Percentiles rank a stretch among this genome's conserved stretches.
These are phyloP conservation scores for Lasioglossum calceatum DNA, from an alignment of 2,888 invertebrate species.

Conservation along the genomic window DNA sequence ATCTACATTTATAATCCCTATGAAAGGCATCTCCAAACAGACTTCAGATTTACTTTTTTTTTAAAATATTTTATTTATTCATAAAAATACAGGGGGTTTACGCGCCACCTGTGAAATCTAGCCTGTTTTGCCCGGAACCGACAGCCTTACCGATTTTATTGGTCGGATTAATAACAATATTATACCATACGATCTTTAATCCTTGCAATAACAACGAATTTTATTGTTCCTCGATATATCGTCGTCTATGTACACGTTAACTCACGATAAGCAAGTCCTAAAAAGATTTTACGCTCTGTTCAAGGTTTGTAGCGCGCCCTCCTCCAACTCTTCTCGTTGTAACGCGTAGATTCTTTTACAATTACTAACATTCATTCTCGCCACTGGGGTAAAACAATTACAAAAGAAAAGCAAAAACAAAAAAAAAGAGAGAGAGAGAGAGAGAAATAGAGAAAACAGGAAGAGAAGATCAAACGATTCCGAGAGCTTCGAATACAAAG, in stretches of 20 bases:
- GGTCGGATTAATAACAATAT: constrained; percentile 60
- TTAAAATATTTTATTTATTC: constrained; percentile 85
- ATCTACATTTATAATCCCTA: constrained; percentile 85
- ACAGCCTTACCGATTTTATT: constrained; percentile 56
- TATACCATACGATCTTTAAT: constrained; percentile 52
- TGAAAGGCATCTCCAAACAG: constrained; percentile 85
- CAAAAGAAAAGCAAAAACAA: not conserved
- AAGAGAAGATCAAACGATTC: constrained; percentile 25
- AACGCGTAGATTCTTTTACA: constrained; percentile 30
- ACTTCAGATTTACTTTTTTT: constrained; percentile 83
- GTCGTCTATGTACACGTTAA: constrained; percentile 50
- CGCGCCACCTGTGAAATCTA: constrained; percentile 67
- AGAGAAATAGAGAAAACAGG: not conserved
- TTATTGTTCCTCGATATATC: constrained; percentile 50
- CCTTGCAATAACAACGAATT: constrained; percentile 57
- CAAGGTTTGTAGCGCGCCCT: constrained; percentile 36
- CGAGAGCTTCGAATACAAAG: constrained; percentile 23
- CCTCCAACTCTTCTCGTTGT: constrained; percentile 45
- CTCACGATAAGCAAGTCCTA: constrained; percentile 36
- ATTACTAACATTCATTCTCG: constrained; percentile 31
- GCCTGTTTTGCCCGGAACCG: constrained; percentile 70
- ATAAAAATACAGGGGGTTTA: constrained; percentile 83
- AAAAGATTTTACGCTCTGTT: constrained; percentile 36
- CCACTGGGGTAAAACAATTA: constrained; percentile 26
- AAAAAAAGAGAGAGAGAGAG: not conserved